Evolutionary conservation across 2,888 invertebrate genomes (phyloP).

Genomic region (Miltochrista miniata): DNA sequence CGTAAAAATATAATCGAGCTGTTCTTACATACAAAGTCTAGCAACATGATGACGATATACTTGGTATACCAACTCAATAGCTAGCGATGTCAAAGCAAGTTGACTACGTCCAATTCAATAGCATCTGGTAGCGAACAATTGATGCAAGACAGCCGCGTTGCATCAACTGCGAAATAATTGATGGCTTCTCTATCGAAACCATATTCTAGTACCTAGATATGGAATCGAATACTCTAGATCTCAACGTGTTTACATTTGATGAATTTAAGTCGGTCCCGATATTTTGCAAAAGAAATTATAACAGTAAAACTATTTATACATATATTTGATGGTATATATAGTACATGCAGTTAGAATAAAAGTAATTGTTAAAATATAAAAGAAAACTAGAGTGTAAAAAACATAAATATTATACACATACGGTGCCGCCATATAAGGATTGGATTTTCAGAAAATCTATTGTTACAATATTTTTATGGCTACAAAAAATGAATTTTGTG

Average conservation of each 20-base stretch:
- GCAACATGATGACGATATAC: slow-evolving; percentile 6
- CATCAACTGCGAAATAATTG: slow-evolving; percentile 55
- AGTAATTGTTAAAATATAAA: no score
- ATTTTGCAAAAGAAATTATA: slow-evolving; percentile 23
- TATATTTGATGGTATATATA: neutral
- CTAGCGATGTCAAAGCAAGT: slow-evolving; percentile 49
- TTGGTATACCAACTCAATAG: slow-evolving; percentile 34
- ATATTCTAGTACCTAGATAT: slow-evolving; percentile 25
- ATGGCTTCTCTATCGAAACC: slow-evolving; percentile 49
- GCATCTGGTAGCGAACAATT: slow-evolving; percentile 26
- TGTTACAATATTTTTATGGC: no score
- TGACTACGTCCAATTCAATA: slow-evolving; percentile 42
- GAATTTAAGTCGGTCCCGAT: slow-evolving; percentile 22
- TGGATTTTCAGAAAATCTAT: no score
- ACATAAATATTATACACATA: no score
- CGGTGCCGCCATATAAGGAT: no score
- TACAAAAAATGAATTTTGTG: no score
- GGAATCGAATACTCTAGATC: slow-evolving; percentile 20
- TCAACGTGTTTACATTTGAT: slow-evolving; percentile 20
- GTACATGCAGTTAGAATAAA: neutral
- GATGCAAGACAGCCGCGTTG: slow-evolving; percentile 36
- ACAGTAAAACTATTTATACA: slow-evolving; percentile 7
- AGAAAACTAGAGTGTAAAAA: no score
- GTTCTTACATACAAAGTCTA: no score
- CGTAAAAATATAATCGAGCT: no score